Evolutionary conservation across 2,888 invertebrate genomes (phyloP), one percentile per base, ranked within the genome.

Genomic region (Baccha elongata): DNA sequence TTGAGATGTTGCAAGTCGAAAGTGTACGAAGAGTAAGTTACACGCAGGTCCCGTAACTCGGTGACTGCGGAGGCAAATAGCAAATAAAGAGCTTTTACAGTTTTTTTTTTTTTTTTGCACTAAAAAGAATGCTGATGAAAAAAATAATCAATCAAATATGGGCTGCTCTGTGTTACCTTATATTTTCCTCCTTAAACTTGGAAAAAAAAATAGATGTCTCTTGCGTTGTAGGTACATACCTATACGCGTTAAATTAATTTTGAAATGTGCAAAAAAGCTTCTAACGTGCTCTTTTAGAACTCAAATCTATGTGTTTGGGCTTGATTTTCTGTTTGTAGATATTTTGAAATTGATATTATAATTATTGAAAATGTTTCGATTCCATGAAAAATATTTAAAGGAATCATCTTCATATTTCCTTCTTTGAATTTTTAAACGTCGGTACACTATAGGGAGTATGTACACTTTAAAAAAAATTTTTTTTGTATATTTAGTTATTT

Each of bases 131-230:
- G 19, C 52, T 52, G 65, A 37, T 32, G 65, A 58, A 74, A 76
- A 60, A 83, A 83, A 78, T 73, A 83, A 83, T 83, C 83, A 83
- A 83, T 83, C 83, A 83, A 83, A 83, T 73, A 78, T 78, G 83
- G 78, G 83, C 78, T 83, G 83, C 71, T 78, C 78, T 83, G 68
- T 60, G 68, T 52, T 32, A 32, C 23, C 23, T 23, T 23, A n/a
- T 75, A 71, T 13, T 17, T 26, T 11, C 26, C 11, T 26, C n/a
- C 58, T 17, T n/a, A 29, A 26, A n/a, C 60, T 72, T 50, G 19
- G 23, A 32, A 46, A 11, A 37, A 1, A 1, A 55, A 23, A 29
- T 58, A 40, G 19, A 40, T 40, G 23, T 48, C 35, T 44, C 32
- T 29, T 52, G 44, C 17, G 53, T 55, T 68, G n/a, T n/a, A n/a